These are phyloP conservation scores for Drosophila prosaltans DNA, from an alignment of 1,140 invertebrate genomes.

Conservation along the genomic window DNA sequence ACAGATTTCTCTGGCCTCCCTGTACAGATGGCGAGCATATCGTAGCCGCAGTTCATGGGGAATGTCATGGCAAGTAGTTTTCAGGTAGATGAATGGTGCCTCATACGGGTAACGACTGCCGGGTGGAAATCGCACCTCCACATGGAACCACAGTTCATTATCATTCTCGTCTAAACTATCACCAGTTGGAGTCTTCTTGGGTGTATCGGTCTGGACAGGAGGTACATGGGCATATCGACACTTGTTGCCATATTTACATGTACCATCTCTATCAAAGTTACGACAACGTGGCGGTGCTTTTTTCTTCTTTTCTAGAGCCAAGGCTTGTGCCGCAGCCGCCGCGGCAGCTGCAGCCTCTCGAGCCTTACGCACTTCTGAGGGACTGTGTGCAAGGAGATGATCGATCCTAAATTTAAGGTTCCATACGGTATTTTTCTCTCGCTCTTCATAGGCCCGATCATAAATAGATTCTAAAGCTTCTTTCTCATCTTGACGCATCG, in stretches of 20 bases:
- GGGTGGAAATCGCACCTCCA: conserved; percentile 89
- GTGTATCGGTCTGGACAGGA: conserved; percentile 50
- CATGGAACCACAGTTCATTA: conserved; percentile 84
- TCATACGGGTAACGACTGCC: conserved; percentile 89
- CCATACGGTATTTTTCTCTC: conserved; percentile 87
- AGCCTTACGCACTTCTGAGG: conserved; percentile 85
- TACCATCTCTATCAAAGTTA: conserved; percentile 86
- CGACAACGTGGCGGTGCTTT: conserved; percentile 86
- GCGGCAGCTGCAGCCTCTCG: conserved; percentile 73
- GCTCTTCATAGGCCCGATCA: conserved; percentile 87
- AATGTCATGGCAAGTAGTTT: conserved; percentile 85
- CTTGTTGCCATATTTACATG: conserved; percentile 88
- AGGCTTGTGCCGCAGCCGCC: conserved; percentile 37
- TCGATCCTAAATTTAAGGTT: conserved; percentile 87
- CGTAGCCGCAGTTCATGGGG: conserved; percentile 86
- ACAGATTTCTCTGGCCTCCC: conserved; percentile 87
- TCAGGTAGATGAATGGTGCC: conserved; percentile 87
- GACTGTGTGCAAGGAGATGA: conserved; percentile 86
- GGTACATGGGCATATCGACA: conserved; percentile 89
- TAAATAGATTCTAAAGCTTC: conserved; percentile 90
- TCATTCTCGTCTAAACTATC: conserved; percentile 67
- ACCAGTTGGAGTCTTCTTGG: conserved; percentile 36
- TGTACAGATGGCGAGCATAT: conserved; percentile 86
- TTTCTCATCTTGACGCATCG: conserved; percentile 88
- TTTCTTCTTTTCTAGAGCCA: conserved; percentile 81